Base-by-base conservation (phyloP, 2,888 invertebrate species). In the Brenthis daphne region DNA sequence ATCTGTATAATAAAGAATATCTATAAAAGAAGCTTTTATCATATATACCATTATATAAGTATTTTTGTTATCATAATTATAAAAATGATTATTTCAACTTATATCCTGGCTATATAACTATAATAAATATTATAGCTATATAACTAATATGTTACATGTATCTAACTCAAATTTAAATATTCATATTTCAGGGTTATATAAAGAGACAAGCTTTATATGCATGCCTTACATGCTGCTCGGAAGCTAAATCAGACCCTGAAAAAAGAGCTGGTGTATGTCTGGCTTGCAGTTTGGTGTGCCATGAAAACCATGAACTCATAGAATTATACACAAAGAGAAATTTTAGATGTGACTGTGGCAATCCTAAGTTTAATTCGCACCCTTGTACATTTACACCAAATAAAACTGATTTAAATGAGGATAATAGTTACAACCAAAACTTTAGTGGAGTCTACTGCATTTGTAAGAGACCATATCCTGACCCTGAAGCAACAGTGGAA, bases 311-410 rank as follows among this genome's bases (percentile, higher is more conserved):
- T 89, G 97, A 99, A 53, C 94, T 99, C 0, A 93, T 98, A 63
- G 99, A 99, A 85, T 93, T 99, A 20, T 99, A 99, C 84, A 99
- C 99, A 0, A 99, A 99, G 85, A 93, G 99, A 65, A 96, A 97
- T 86, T 99, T 99, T 82, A 95, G 97, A 57, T 99, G 99, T 88
- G 99, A 99, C 87, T 99, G 99, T 89, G 98, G 98, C 48, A 98
- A 97, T 84, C 93, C 93, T 1, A 96, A 96, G 79, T 97, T 97
- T 82, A 89, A 92, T n/a, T 92, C 89, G 0, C 91, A 94, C 68
- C 94, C 93, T 43, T 98, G 98, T 85, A 95, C 94, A 75, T 93
- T 97, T 67, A 94, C 94, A 69, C 88, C 94, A 80, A 94, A 91
- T 79, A 90, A 97, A 94, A 89, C 90, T 68, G 91, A 94, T 3